Conservation (phyloP, 2,113 vertebrate genomes). For the Copsychus sechellarum region DNA sequence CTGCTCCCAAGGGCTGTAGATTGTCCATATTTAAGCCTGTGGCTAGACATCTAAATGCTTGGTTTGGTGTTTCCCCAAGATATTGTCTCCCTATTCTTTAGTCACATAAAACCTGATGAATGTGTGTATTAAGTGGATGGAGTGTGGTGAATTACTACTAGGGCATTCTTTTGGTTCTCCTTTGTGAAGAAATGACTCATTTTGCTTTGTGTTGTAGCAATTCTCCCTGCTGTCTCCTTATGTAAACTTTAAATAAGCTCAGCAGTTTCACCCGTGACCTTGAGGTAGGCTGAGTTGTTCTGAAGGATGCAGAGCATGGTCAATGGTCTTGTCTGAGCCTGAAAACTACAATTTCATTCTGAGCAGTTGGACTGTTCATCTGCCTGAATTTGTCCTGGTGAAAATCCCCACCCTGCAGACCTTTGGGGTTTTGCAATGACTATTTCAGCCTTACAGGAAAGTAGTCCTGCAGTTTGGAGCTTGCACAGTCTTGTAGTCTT, state of each 20-base stretch:
- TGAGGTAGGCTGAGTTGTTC: background rate
- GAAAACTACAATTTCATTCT: background rate
- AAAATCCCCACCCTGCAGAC: background rate
- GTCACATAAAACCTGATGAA: background rate
- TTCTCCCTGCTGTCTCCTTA: background rate
- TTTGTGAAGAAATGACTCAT: background rate
- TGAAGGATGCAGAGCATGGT: background rate
- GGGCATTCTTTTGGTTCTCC: background rate
- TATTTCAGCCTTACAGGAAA: background rate
- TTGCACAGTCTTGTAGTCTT: fast-evolving
- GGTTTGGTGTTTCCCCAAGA: background rate
- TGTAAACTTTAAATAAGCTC: background rate
- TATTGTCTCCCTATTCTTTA: background rate
- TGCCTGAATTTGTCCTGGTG: background rate
- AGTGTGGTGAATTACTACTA: background rate
- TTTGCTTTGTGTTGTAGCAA: background rate
- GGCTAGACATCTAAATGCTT: background rate
- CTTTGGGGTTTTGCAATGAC: background rate
- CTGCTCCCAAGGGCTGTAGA: background rate
- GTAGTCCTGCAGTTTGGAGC: background rate
- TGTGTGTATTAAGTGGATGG: background rate
- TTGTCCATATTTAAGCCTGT: background rate
- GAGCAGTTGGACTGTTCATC: fast-evolving
- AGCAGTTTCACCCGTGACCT: fast-evolving
- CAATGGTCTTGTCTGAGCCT: background rate